Evolutionary conservation across 2,797 vertebrate species (phyloP), one percentile per base, ranked within the genome.

Genomic region (Serranus cabrilla): DNA sequence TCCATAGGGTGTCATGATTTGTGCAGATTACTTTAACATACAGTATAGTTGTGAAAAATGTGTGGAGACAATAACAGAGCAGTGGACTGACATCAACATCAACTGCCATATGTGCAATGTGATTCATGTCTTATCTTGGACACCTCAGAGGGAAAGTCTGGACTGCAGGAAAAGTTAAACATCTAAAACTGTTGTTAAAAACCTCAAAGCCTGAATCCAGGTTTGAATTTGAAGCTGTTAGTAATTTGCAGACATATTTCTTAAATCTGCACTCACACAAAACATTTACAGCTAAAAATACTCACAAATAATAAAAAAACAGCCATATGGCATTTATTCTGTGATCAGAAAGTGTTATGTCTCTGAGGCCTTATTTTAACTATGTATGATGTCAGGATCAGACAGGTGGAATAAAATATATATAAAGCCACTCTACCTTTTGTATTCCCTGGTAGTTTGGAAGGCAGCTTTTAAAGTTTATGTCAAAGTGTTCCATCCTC

Each of bases 191-290:
- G 45, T 27, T 61, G 42, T 56, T 61, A 34, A 59, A 52, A 49
- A 42, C 60, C 47, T 65, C 71, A 64, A 64, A 66, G 49, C 17
- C 14, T 75, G 59, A 54, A 55, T 59, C 14, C 52, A 70, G 47
- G 47, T 43, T 66, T 45, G 71, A 54, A 47, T 80, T 54, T 54
- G 2, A 57, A 67, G 21, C 37, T 67, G 61, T 66, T 75, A 65
- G 8, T 6, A 64, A 55, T 69, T 57, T 63, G 17, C 20, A 45
- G 20, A 13, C 7, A 50, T 42, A 54, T 62, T 56, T 61, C 34
- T 27, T 43, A n/a, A 73, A 46, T 14, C 4, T 62, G 25, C 20
- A 11, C 43, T 37, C 20, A 51, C 8, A n/a, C 18, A 51, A 66
- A 67, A 63, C 27, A 25, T 56, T 58, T 52, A 34, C 27, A 34